These are phyloP conservation scores for Recurvirostra avosetta DNA, from an alignment of 2,113 vertebrate genomes.

Conservation along the genomic window DNA sequence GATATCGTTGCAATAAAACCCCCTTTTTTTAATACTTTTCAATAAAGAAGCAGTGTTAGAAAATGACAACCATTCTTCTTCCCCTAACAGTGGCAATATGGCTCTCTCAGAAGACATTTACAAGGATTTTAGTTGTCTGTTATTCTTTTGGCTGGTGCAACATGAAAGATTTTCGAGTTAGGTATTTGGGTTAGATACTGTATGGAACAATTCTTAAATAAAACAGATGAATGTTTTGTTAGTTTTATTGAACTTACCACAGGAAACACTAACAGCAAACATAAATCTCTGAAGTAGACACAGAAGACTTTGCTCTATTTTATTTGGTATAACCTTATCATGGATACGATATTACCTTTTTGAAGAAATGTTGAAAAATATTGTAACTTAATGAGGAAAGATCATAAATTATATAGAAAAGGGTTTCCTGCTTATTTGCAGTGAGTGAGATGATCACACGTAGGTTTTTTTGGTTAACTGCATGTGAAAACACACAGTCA, in stretches of 20 bases:
- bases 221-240: neutral
- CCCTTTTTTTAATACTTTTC: neutral
- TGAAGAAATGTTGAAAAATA: neutral
- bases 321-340: neutral
- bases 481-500: neutral
- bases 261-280: slow-evolving; percentile 1
- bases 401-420: neutral
- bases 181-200: neutral
- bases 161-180: neutral
- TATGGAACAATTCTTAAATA: neutral
- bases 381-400: neutral
- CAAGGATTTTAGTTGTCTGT: neutral
- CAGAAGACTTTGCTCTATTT: neutral
- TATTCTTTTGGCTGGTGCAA: neutral
- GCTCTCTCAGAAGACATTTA: neutral
- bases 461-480: neutral
- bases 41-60: neutral
- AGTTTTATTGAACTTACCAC: slow-evolving; percentile 34
- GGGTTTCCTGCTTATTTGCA: neutral
- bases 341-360: neutral
- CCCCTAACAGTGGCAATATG: neutral
- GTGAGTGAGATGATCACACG: neutral
- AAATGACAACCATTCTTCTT: neutral
- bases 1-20: neutral
- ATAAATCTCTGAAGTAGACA: neutral